A percentile compares a stretch with the other conserved stretches of the same genome.
Conservation (phyloP, 1,140 invertebrate genomes). For the Platyscapa corneri region DNA sequence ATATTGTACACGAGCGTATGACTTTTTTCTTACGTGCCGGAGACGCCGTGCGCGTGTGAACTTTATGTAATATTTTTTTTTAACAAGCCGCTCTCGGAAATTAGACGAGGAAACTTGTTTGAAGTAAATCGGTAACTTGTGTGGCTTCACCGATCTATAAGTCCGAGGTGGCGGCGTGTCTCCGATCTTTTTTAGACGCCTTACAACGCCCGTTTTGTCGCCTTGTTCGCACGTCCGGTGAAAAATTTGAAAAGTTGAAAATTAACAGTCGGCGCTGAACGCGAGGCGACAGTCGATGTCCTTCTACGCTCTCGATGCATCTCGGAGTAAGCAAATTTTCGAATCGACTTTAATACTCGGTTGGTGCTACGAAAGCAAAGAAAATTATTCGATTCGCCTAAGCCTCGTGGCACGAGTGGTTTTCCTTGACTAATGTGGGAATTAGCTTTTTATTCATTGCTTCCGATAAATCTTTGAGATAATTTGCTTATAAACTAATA, state of each 20-base stretch:
- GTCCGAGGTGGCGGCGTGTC: not conserved
- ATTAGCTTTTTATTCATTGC: not conserved
- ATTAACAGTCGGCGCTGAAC: too few species aligned
- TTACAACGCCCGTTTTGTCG: too few species aligned
- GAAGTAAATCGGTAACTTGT: not conserved
- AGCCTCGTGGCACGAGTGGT: not conserved
- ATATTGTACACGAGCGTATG: slow-evolving; percentile 1
- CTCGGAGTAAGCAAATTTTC: too few species aligned
- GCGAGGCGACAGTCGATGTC: too few species aligned
- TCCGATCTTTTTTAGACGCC: not conserved
- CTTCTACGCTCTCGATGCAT: too few species aligned
- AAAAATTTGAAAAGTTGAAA: too few species aligned
- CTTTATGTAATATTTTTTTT: slow-evolving; percentile 13
- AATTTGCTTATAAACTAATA: not conserved
- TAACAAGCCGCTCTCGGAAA: not conserved
- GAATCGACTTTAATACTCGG: not conserved
- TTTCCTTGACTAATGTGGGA: not conserved
- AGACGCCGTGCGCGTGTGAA: slow-evolving; percentile 18
- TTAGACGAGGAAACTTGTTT: slow-evolving; percentile 10
- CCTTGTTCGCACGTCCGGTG: too few species aligned
- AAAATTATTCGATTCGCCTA: not conserved
- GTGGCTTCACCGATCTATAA: not conserved
- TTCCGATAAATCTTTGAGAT: not conserved
- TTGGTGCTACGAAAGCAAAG: not conserved
- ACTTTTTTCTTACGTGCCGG: not conserved